Base-by-base conservation (phyloP, 2,797 vertebrate genomes). In the Tokudaia muenninki region DNA sequence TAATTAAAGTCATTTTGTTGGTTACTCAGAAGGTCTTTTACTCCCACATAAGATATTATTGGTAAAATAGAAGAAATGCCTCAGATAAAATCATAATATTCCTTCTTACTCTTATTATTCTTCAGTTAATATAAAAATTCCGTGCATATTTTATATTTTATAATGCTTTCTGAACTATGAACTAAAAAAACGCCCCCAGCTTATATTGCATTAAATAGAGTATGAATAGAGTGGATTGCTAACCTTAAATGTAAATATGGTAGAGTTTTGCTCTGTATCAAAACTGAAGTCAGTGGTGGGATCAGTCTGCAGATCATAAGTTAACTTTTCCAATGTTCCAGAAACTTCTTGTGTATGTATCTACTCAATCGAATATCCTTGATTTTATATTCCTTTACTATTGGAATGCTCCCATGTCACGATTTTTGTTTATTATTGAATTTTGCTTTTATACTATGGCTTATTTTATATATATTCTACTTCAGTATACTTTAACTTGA, bases 1-100 rank as follows among this genome's bases (percentile, higher is more conserved):
- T 75, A 91, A 89, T 80, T 87, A 89, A 94, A 92, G 57, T 34
- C 52, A 80, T 94, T 77, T 65, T 88, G 31, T 41, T 63, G 47
- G 22, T 87, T 87, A 65, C n/a, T 80, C 52, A 93, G 50, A 88
- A 2, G 50, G 87, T 59, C 47, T 22, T 90, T 88, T 87, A 77
- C 13, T 94, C 84, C 44, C 34, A 47, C 87, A 12, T 1, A 0
- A 92, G 47, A 21, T 79, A 88, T 72, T 34, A 57, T 26, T 55
- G 3, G 47, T 74, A 65, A 82, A 92, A 95, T 44, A 57, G 11
- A 61, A 44, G 34, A 78, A 3, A 1, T 34, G 10, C 11, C 14
- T 74, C 14, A 57, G n/a, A 21, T 78, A 24, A 3, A 1, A 34
- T 81, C 3, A 24, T n/a, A 70, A 0, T 55, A 67, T 3, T 17